Evolutionary conservation across 2,797 vertebrate genomes (phyloP).

Genomic region (Apodemus agrarius): DNA sequence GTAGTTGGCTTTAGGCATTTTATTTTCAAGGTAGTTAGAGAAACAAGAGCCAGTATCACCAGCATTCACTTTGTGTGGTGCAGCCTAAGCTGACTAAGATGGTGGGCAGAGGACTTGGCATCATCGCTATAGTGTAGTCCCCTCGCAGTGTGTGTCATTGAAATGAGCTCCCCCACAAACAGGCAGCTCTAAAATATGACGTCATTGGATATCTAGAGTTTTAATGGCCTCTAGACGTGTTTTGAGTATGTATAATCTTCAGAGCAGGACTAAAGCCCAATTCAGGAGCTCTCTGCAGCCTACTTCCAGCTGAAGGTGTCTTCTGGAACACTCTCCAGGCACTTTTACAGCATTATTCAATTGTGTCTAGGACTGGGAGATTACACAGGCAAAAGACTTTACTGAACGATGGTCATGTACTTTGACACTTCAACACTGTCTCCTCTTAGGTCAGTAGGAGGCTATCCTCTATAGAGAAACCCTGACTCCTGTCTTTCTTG

Average conservation of each 20-base stretch:
- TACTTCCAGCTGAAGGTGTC: background rate
- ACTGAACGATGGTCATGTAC: background rate
- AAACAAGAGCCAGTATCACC: background rate
- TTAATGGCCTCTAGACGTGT: background rate
- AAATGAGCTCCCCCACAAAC: background rate
- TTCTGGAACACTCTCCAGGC: background rate
- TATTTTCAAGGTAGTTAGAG: slow-evolving; percentile 63
- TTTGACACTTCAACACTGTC: background rate
- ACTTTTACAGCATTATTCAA: background rate
- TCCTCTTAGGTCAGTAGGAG: background rate
- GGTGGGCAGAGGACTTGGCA: background rate
- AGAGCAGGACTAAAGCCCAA: background rate
- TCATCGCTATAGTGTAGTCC: background rate
- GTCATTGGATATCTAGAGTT: background rate
- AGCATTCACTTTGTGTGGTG: background rate
- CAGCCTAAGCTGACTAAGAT: background rate
- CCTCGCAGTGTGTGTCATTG: too few species aligned
- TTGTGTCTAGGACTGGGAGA: background rate
- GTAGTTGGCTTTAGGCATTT: background rate
- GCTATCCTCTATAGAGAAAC: background rate
- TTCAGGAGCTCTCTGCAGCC: background rate
- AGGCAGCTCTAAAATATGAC: background rate
- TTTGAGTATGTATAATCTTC: background rate
- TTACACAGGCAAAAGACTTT: background rate
- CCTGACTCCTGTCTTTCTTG: background rate